Evolutionary conservation across 2,797 vertebrate species (phyloP).

Genomic region (Emys orbicularis): DNA sequence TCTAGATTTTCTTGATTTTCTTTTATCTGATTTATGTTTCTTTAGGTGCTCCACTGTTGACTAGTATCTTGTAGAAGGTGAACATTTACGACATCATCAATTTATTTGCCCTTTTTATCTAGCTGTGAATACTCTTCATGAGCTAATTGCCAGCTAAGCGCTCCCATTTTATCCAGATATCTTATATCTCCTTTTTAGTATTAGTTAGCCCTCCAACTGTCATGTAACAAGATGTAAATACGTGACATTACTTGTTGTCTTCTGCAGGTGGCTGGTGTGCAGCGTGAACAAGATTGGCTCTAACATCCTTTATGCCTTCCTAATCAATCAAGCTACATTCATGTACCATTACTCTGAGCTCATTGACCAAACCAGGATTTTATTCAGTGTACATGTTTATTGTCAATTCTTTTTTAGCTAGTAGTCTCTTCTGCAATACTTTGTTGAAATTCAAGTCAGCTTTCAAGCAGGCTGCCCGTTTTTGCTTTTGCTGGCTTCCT

Average conservation of each 20-base stretch:
- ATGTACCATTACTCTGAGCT: accelerated
- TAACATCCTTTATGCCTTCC: background rate
- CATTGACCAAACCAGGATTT: background rate
- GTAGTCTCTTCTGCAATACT: background rate
- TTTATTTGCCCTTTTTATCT: accelerated
- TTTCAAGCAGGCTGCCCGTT: accelerated
- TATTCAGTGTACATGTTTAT: background rate
- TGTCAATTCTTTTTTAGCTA: accelerated
- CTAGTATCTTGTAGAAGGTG: background rate
- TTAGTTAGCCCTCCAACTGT: accelerated
- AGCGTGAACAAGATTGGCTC: background rate
- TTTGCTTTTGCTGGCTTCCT: background rate
- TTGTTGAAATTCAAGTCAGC: accelerated
- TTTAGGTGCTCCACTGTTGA: accelerated
- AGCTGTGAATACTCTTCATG: accelerated
- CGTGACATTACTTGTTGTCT: background rate
- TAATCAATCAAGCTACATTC: accelerated
- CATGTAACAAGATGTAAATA: accelerated
- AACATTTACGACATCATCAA: accelerated
- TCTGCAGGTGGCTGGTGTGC: background rate
- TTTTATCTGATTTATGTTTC: accelerated
- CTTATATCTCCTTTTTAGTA: accelerated
- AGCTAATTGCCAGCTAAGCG: accelerated
- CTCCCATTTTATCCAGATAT: accelerated
- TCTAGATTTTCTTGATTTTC: background rate